These are phyloP conservation scores for Temnothorax nylanderi DNA, from an alignment of 1,140 invertebrate species.

Conservation along the genomic window DNA sequence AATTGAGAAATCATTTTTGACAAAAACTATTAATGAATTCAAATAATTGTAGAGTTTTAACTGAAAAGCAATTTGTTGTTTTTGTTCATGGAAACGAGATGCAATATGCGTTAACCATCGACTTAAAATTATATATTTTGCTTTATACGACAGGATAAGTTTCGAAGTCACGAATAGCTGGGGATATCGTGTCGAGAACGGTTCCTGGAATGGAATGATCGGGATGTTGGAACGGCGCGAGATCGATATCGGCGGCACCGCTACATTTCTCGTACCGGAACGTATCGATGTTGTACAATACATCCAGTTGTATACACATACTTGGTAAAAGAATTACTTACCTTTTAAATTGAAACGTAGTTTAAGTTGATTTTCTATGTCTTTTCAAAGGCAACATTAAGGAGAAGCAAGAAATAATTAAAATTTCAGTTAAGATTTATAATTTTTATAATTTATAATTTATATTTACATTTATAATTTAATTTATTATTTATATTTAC, in stretches of 20 bases:
- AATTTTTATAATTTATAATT: background rate
- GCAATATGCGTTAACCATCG: background rate
- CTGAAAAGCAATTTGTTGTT: background rate
- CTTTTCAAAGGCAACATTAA: background rate
- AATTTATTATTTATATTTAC: background rate
- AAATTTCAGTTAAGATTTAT: background rate
- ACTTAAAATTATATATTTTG: background rate
- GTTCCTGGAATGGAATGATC: slow-evolving; percentile 88
- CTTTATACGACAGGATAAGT: slow-evolving; percentile 75
- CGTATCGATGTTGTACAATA: slow-evolving; percentile 87
- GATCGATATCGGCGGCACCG: slow-evolving; percentile 88
- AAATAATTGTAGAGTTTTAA: background rate
- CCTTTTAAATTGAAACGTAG: background rate
- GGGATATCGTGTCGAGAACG: slow-evolving; percentile 85
- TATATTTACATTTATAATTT: background rate
- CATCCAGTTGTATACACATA: slow-evolving; percentile 87
- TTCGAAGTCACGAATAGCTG: slow-evolving; percentile 86
- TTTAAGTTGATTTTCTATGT: background rate
- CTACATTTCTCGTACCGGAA: slow-evolving; percentile 87
- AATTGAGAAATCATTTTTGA: background rate
- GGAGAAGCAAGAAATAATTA: background rate
- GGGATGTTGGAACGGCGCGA: slow-evolving; percentile 87
- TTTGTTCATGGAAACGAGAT: background rate
- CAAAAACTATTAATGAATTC: background rate
- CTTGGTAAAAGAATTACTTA: slow-evolving; percentile 72